Conservation (phyloP, 2,113 vertebrate species). For the Dromaius novaehollandiae region DNA sequence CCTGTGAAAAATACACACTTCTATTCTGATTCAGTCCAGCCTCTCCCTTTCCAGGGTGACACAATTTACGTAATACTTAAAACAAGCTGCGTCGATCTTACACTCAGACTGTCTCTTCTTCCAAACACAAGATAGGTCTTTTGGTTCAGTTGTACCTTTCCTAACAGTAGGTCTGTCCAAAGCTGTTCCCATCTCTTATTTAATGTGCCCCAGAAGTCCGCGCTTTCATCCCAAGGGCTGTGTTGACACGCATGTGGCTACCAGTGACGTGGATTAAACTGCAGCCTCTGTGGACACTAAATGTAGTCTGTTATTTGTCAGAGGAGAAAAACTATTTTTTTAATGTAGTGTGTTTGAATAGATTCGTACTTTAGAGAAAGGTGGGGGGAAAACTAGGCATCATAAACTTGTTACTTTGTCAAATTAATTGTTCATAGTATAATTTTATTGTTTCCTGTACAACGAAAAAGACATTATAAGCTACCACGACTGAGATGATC, state of each 20-base stretch:
- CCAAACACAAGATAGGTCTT: neutral
- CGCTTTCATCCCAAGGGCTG: neutral
- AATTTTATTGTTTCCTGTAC: neutral
- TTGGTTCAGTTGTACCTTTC: neutral
- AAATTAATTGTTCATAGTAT: neutral
- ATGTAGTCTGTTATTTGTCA: neutral
- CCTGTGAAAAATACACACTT: neutral
- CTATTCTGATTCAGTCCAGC: neutral
- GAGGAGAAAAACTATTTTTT: neutral
- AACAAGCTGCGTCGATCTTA: neutral
- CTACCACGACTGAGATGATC: neutral
- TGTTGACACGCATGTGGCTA: rapidly evolving
- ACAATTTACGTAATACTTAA: neutral
- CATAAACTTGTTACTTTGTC: neutral
- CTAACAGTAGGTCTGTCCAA: neutral
- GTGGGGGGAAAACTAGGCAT: neutral
- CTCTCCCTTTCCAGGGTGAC: neutral
- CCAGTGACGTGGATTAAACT: neutral
- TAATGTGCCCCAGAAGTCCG: rapidly evolving
- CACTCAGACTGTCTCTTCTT: neutral
- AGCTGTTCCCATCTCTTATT: neutral
- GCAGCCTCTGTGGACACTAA: neutral
- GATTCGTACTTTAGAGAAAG: neutral
- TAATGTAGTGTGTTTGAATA: neutral
- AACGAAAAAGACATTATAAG: neutral